Evolutionary conservation across 2,113 vertebrate species (phyloP).

Genomic region (Illadopsis cleaveri): DNA sequence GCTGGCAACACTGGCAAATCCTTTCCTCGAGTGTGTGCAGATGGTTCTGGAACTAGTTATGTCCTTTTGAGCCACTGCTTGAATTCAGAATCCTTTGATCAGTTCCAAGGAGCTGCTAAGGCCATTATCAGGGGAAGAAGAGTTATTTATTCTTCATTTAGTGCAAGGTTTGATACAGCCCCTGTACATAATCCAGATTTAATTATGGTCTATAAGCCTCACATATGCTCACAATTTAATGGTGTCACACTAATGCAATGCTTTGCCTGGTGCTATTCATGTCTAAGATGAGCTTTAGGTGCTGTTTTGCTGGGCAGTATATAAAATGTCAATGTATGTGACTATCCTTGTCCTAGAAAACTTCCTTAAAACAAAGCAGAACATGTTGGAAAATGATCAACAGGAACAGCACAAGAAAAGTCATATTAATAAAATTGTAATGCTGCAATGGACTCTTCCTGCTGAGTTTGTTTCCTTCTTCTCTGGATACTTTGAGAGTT

Average conservation of each 20-base stretch:
- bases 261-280: not conserved
- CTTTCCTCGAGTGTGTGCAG: not conserved
- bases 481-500: not conserved
- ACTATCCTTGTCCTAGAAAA: not conserved
- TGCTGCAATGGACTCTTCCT: accelerated
- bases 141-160: not conserved
- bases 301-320: not conserved
- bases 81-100: not conserved
- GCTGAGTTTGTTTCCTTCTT: not conserved
- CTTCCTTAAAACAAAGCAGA: not conserved
- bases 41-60: not conserved
- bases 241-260: not conserved
- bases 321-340: not conserved
- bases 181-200: not conserved
- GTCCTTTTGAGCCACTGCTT: not conserved
- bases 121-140: not conserved
- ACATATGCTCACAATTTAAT: not conserved
- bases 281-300: not conserved
- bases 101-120: not conserved
- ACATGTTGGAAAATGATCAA: not conserved
- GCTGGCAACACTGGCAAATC: not conserved
- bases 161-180: not conserved
- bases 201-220: not conserved
- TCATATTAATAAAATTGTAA: not conserved
- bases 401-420: not conserved